phyloP scores from a whole-genome alignment of 2,888 invertebrate species.

The Mechanitis messenoides region DNA sequence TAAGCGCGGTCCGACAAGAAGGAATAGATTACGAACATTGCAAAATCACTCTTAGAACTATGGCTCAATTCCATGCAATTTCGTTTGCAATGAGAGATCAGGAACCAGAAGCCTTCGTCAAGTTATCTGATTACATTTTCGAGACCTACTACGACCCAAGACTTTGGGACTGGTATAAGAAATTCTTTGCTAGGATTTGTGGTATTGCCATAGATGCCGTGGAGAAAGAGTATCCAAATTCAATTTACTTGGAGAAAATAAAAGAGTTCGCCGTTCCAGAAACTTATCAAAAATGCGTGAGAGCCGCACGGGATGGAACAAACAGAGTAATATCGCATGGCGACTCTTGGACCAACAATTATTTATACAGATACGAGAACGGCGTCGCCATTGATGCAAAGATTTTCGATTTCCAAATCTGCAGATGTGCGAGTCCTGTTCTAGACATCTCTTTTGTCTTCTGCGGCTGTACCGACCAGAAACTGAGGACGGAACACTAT shows the following conservation, averaged over 20 bases:
- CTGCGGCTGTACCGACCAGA: slow-evolving; percentile 77
- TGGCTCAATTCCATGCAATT: slow-evolving; percentile 78
- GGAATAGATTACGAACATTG: slow-evolving; percentile 73
- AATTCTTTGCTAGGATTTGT: slow-evolving; percentile 70
- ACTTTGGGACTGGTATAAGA: slow-evolving; percentile 75
- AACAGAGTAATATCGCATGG: slow-evolving; percentile 82
- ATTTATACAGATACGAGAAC: slow-evolving; percentile 70
- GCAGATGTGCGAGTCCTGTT: slow-evolving; percentile 75
- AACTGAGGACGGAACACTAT: slow-evolving; percentile 75
- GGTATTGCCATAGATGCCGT: slow-evolving; percentile 79
- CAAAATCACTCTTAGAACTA: slow-evolving; percentile 62
- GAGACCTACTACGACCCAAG: slow-evolving; percentile 78
- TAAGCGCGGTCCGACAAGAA: slow-evolving; percentile 62
- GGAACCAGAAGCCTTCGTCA: slow-evolving; percentile 65
- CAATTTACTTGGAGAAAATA: slow-evolving; percentile 75
- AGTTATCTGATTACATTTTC: slow-evolving; percentile 53
- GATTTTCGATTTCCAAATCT: slow-evolving; percentile 83
- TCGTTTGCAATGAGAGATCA: slow-evolving; percentile 78
- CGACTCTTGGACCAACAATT: slow-evolving; percentile 87
- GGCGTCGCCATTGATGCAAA: slow-evolving; percentile 58
- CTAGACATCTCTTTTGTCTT: slow-evolving; percentile 75
- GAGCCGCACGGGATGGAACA: slow-evolving; percentile 52
- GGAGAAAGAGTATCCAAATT: slow-evolving; percentile 77
- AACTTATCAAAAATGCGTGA: slow-evolving; percentile 66
- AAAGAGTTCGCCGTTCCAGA: slow-evolving; percentile 72